Evolutionary conservation across 2,888 invertebrate species (phyloP).

Genomic region (Andrena trimmerana): DNA sequence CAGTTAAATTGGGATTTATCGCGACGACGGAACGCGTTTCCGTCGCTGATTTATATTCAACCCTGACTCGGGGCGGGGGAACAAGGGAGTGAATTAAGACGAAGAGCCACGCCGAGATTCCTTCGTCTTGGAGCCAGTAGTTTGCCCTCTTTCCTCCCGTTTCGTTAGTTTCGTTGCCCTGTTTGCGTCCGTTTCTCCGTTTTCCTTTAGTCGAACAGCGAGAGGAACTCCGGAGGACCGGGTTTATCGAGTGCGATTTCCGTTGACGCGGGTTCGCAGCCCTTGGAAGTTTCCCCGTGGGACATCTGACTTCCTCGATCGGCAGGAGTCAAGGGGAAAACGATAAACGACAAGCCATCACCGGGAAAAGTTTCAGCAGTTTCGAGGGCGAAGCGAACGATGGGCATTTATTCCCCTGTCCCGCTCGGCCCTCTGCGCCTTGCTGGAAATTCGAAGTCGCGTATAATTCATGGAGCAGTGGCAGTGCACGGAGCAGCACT

Average conservation of each 20-base stretch:
- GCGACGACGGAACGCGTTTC: conserved; percentile 22
- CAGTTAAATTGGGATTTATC: conserved; percentile 51
- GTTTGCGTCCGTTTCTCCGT: background rate
- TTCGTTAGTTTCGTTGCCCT: background rate
- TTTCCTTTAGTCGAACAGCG: background rate
- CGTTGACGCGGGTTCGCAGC: background rate
- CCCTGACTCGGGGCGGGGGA: background rate
- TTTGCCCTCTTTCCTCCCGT: background rate
- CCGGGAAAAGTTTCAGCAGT: conserved; percentile 16
- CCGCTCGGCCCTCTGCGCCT: background rate
- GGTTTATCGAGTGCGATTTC: conserved; percentile 21
- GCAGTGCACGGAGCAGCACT: background rate
- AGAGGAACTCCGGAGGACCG: background rate
- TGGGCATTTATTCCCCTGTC: conserved; percentile 23
- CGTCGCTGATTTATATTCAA: conserved; percentile 36
- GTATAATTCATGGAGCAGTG: conserved; percentile 30
- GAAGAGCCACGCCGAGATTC: background rate
- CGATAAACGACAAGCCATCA: conserved; percentile 17
- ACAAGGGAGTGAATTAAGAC: conserved; percentile 32
- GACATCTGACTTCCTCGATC: conserved; percentile 4
- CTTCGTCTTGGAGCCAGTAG: background rate
- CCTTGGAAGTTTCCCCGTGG: background rate
- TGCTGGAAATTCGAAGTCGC: conserved; percentile 4
- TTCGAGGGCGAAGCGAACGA: background rate
- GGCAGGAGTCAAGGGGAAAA: conserved; percentile 1